phyloP scores from a whole-genome alignment of 2,113 vertebrate species.

The Seriola dumerili region DNA sequence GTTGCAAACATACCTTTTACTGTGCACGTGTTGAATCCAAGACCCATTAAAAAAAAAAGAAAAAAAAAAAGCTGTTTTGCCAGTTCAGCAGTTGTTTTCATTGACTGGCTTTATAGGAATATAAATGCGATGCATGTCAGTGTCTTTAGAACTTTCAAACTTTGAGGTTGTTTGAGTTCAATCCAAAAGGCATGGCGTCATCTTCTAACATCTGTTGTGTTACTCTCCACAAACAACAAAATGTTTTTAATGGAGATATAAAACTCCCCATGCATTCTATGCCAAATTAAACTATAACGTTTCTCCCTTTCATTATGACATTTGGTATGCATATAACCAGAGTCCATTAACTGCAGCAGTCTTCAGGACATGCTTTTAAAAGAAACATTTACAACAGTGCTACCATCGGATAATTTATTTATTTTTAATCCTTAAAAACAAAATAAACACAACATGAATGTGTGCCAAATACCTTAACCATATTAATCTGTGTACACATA shows the following conservation, averaged over 20 bases:
- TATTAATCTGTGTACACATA: not conserved
- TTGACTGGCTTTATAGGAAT: constrained; percentile 69
- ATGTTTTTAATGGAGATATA: constrained; percentile 48
- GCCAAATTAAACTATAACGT: constrained; percentile 48
- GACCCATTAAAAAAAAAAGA: constrained; percentile 46
- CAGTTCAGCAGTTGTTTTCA: constrained; percentile 70
- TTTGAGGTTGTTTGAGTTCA: constrained; percentile 42
- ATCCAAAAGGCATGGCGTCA: constrained; percentile 58
- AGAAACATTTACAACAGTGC: not conserved
- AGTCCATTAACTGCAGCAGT: constrained; percentile 41
- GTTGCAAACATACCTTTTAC: constrained; percentile 31
- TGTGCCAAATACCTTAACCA: not conserved
- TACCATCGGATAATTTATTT: not conserved
- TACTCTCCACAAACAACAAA: constrained; percentile 36
- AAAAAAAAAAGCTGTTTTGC: constrained; percentile 30
- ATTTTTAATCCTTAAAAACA: not conserved
- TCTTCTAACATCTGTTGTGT: constrained; percentile 56
- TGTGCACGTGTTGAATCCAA: constrained; percentile 33
- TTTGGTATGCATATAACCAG: constrained; percentile 39
- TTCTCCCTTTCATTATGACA: constrained; percentile 32
- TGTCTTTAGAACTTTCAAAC: constrained; percentile 51
- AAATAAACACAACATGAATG: constrained; percentile 3
- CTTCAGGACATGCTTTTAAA: constrained; percentile 13
- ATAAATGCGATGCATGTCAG: constrained; percentile 63
- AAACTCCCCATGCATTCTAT: constrained; percentile 46